Percentiles rank a stretch among this genome's conserved stretches.
These are phyloP conservation scores for Drosophila algonquin DNA, from an alignment of 2,888 invertebrate species.

Conservation along the genomic window DNA sequence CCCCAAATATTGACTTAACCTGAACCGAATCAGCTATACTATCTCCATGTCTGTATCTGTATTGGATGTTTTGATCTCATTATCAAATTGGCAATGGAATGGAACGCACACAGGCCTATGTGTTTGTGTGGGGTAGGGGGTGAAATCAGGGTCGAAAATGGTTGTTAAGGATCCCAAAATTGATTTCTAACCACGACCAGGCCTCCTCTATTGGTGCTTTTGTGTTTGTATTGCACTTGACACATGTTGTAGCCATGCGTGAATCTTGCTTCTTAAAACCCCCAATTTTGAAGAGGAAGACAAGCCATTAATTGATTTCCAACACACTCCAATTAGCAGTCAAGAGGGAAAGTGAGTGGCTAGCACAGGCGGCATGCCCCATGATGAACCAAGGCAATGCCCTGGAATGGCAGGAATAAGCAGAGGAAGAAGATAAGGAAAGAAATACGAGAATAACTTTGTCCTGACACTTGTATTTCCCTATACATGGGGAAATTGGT, in stretches of 20 bases:
- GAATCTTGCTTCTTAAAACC: constrained; percentile 60
- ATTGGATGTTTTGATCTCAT: constrained; percentile 69
- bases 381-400: constrained; percentile 11
- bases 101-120: not conserved
- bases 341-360: constrained; percentile 41
- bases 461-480: no score
- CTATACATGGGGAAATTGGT: no score
- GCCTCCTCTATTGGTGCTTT: constrained; percentile 2
- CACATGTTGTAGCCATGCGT: constrained; percentile 73
- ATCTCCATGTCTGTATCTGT: constrained; percentile 43
- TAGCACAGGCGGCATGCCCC: not conserved
- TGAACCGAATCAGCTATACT: constrained; percentile 37
- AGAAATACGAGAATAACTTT: no score
- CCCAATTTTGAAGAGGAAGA: constrained; percentile 67
- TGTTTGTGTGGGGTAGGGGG: not conserved
- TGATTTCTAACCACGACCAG: constrained; percentile 60
- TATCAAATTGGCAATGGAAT: constrained; percentile 58
- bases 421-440: not conserved
- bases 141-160: not conserved
- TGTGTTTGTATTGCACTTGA: constrained; percentile 74
- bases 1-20: constrained; percentile 70
- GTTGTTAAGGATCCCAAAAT: constrained; percentile 46
- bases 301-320: constrained; percentile 38
- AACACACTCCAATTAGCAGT: constrained; percentile 55
- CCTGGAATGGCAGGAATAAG: not conserved